Evolutionary conservation across 1,140 invertebrate genomes (phyloP).

Genomic region (Ips nitidus): DNA sequence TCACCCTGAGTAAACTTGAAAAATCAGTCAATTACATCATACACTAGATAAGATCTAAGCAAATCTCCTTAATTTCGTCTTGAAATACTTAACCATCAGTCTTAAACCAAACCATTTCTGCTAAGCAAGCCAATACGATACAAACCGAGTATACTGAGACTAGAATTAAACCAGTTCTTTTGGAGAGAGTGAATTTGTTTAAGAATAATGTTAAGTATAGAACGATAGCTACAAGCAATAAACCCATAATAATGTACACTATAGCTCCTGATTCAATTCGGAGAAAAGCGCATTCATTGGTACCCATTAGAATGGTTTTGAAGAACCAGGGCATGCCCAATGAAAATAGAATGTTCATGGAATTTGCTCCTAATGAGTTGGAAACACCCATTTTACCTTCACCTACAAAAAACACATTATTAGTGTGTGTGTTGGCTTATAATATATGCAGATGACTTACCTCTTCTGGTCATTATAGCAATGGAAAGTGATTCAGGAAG

Average conservation of each 20-base stretch:
- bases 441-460: constrained; percentile 52
- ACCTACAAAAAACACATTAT: constrained; percentile 56
- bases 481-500: constrained; percentile 87
- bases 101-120: constrained; percentile 43
- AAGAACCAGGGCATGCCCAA: constrained; percentile 83
- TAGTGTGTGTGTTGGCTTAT: not conserved
- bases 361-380: constrained; percentile 82
- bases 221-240: constrained; percentile 60
- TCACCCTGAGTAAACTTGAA: no score
- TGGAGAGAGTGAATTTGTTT: constrained; percentile 62
- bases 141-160: constrained; percentile 63
- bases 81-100: no score
- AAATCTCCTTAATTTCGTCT: no score
- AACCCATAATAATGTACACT: constrained; percentile 65
- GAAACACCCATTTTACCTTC: constrained; percentile 83
- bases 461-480: constrained; percentile 76
- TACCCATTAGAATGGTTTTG: constrained; percentile 62
- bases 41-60: no score
- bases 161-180: constrained; percentile 60
- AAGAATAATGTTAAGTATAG: constrained; percentile 60
- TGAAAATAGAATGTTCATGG: constrained; percentile 83
- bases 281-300: constrained; percentile 52
- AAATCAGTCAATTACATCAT: no score
- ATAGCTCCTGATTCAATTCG: constrained; percentile 62
- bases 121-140: constrained; percentile 62